phyloP scores from a whole-genome alignment of 1,140 invertebrate species.

The Laupala kohalensis region DNA sequence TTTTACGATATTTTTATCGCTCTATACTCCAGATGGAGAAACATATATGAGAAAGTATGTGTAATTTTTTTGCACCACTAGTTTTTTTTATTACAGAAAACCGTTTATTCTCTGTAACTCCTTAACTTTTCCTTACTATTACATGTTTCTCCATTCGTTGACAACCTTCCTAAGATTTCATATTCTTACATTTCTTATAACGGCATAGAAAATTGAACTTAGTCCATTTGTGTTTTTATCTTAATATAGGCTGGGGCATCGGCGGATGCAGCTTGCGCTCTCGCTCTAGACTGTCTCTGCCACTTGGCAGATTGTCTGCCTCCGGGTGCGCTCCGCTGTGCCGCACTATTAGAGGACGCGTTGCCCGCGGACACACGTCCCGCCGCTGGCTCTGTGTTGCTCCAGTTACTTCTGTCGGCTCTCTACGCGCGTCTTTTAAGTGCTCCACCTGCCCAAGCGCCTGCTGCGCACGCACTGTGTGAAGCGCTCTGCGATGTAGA shows the following conservation, averaged over 20 bases:
- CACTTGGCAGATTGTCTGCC: constrained; percentile 49
- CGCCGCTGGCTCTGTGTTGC: constrained; percentile 45
- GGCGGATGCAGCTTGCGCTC: constrained; percentile 37
- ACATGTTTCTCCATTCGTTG: too few species aligned
- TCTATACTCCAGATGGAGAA: too few species aligned
- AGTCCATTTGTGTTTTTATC: too few species aligned
- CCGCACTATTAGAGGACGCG: constrained; percentile 42
- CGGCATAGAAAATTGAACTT: too few species aligned
- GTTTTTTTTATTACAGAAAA: too few species aligned
- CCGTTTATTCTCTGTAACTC: too few species aligned
- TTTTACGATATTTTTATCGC: too few species aligned
- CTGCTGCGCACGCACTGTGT: constrained; percentile 39
- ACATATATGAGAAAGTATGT: too few species aligned
- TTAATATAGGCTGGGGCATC: constrained; percentile 54
- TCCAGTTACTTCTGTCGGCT: constrained; percentile 36
- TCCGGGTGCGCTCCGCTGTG: constrained; percentile 35
- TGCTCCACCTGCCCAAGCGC: constrained; percentile 11
- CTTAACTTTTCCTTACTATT: too few species aligned
- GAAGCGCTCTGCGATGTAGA: constrained; percentile 66
- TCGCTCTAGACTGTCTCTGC: constrained; percentile 51
- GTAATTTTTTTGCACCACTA: too few species aligned
- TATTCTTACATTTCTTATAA: too few species aligned
- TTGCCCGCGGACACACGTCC: constrained; percentile 49
- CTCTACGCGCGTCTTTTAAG: constrained; percentile 26
- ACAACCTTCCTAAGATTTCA: too few species aligned